phyloP scores from a whole-genome alignment of 37 sponge, comb jelly and placozoan genomes.

The Haliclona indistincta region DNA sequence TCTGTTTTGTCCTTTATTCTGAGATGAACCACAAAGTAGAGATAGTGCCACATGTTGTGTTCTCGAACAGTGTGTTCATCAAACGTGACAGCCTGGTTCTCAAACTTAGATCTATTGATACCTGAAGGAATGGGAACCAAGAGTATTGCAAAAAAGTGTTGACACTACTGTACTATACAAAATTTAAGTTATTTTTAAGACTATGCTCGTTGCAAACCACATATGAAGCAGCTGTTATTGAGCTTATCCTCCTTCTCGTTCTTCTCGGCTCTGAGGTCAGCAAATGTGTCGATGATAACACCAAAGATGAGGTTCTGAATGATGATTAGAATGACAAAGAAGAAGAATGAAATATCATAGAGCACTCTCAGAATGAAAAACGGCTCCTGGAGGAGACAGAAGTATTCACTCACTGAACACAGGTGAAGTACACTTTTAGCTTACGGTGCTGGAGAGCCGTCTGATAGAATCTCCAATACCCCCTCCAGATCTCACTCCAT shows the following conservation, averaged over 20 bases:
- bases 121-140: conserved; percentile 53
- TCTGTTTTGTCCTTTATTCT: conserved; percentile 93
- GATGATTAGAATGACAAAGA: conserved; percentile 95
- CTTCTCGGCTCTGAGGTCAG: conserved; percentile 92
- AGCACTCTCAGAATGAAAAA: conserved; percentile 71
- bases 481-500: conserved; percentile 94
- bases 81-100: conserved; percentile 97
- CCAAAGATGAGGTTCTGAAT: conserved; percentile 98
- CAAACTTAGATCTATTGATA: conserved; percentile 80
- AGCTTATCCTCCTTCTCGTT: conserved; percentile 81
- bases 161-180: not conserved
- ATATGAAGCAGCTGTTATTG: conserved; percentile 96
- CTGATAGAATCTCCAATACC: conserved; percentile 96
- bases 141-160: too few relatives aligned
- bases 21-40: conserved; percentile 92
- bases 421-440: conserved; percentile 8
- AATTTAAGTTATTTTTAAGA: not conserved
- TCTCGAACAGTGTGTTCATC: conserved; percentile 88
- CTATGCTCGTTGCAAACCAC: conserved; percentile 64
- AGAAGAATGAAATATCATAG: conserved; percentile 91
- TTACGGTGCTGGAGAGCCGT: conserved; percentile 73
- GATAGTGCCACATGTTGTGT: conserved; percentile 98
- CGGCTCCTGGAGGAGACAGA: conserved; percentile 46
- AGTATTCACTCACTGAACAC: not conserved
- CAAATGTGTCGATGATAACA: conserved; percentile 99